Percentiles rank a stretch among this genome's conserved stretches.
These are phyloP conservation scores for Drosophila sechellia DNA, from an alignment of 1,140 invertebrate species.

Conservation along the genomic window DNA sequence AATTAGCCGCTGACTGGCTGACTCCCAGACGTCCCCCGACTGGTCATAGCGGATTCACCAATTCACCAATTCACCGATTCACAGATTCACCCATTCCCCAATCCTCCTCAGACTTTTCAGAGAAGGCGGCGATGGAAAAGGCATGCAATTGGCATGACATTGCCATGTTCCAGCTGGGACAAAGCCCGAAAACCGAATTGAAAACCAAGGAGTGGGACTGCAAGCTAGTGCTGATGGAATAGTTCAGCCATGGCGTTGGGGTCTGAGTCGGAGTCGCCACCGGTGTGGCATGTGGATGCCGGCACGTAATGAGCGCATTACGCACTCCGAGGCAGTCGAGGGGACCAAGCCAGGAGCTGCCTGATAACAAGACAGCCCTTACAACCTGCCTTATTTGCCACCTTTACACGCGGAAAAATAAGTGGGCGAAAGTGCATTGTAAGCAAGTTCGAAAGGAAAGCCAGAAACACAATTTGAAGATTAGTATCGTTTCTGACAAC, in stretches of 20 bases:
- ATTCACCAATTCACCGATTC: background rate
- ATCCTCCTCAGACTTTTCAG: slow-evolving; percentile 8
- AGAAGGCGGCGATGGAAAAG: slow-evolving; percentile 57
- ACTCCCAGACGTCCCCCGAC: slow-evolving; percentile 31
- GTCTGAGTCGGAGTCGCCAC: slow-evolving; percentile 26
- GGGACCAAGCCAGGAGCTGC: slow-evolving; percentile 13
- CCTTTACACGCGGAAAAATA: slow-evolving; percentile 17
- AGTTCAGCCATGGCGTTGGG: slow-evolving; percentile 12
- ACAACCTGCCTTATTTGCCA: slow-evolving; percentile 4
- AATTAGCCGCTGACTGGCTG: slow-evolving; percentile 61
- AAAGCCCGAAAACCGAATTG: slow-evolving; percentile 56
- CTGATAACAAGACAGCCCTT: slow-evolving; percentile 63
- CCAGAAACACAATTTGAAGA: no score
- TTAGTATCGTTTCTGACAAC: no score
- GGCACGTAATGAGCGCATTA: slow-evolving; percentile 81
- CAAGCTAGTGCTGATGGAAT: slow-evolving; percentile 19
- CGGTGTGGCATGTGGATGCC: slow-evolving; percentile 60
- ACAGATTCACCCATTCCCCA: background rate
- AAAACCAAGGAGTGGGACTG: slow-evolving; percentile 12
- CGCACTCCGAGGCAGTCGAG: slow-evolving; percentile 47
- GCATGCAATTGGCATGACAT: slow-evolving; percentile 77
- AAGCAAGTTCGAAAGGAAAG: no score
- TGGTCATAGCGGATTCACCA: slow-evolving; percentile 13
- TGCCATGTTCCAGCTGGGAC: slow-evolving; percentile 55
- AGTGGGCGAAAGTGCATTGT: background rate